These are phyloP conservation scores for Pogonomyrmex californicus DNA, from an alignment of 1,140 invertebrate genomes.

Conservation along the genomic window DNA sequence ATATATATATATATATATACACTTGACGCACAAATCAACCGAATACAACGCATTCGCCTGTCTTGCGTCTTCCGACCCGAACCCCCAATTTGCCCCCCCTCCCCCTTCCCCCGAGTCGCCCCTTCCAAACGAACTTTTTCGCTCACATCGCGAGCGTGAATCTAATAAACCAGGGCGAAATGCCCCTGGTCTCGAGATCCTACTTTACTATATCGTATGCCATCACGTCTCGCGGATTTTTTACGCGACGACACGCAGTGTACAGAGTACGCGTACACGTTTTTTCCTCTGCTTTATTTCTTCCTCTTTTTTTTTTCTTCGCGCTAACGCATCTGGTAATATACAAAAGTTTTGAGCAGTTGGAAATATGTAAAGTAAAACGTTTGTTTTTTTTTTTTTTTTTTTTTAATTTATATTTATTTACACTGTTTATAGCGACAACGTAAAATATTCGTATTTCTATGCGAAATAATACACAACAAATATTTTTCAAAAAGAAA, in stretches of 20 bases:
- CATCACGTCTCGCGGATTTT: conserved; percentile 55
- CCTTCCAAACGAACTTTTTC: conserved; percentile 60
- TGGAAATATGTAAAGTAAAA: no score
- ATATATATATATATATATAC: no score
- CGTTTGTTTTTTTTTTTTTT: no score
- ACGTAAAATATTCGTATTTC: neutral
- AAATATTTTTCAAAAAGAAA: neutral
- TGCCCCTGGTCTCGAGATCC: conserved; percentile 8
- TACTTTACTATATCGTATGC: conserved; percentile 12
- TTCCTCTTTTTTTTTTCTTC: neutral
- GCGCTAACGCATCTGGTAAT: neutral
- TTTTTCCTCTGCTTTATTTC: neutral
- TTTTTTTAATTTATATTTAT: neutral
- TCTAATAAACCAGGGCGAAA: conserved; percentile 69
- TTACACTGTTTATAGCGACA: neutral
- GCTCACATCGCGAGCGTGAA: conserved; percentile 49
- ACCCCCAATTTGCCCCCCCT: no score
- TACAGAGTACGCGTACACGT: conserved; percentile 35
- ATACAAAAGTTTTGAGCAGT: neutral
- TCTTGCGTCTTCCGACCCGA: conserved; percentile 9
- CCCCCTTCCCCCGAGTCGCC: no score
- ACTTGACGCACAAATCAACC: conserved; percentile 73
- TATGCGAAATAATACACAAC: neutral
- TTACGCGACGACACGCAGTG: conserved; percentile 21
- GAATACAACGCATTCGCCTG: conserved; percentile 74